These are phyloP conservation scores for Seriola aureovittata DNA, from an alignment of 2,113 vertebrate species.

Conservation along the genomic window DNA sequence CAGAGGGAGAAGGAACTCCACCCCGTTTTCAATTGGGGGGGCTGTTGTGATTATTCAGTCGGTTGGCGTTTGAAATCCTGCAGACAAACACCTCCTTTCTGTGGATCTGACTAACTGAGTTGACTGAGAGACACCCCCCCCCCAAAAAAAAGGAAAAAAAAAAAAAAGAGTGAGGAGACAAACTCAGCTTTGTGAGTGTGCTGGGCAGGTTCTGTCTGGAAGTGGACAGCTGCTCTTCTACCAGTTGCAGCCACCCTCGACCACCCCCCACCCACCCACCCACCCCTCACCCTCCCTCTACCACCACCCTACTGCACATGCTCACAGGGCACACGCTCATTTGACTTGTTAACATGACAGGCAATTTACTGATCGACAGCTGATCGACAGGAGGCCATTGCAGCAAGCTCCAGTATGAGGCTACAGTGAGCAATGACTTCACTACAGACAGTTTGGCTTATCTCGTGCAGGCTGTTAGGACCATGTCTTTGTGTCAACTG, in stretches of 20 bases:
- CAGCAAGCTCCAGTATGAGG: neutral
- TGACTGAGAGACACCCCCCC: constrained; percentile 31
- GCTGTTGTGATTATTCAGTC: constrained; percentile 69
- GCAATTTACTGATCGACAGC: constrained; percentile 47
- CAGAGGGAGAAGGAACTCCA: constrained; percentile 62
- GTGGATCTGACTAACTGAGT: constrained; percentile 42
- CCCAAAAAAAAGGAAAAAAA: neutral
- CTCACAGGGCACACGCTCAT: constrained; percentile 52
- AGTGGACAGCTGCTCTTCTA: constrained; percentile 75
- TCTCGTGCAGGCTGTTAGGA: constrained; percentile 23
- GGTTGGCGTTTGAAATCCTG: constrained; percentile 64
- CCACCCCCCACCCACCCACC: neutral
- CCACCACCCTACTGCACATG: constrained; percentile 30
- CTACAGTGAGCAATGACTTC: neutral
- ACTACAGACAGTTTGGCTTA: constrained; percentile 27
- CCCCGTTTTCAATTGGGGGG: constrained; percentile 62
- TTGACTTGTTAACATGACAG: constrained; percentile 50
- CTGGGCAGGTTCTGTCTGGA: constrained; percentile 63
- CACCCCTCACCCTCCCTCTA: neutral
- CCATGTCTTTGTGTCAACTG: constrained; percentile 49
- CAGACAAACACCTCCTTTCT: constrained; percentile 77
- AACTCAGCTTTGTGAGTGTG: constrained; percentile 72
- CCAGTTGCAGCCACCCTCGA: constrained; percentile 41
- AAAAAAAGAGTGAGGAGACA: constrained; percentile 56
- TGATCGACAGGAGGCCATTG: constrained; percentile 46